phyloP scores from a whole-genome alignment of 2,888 invertebrate genomes.

The Sphaeridia pumilis region DNA sequence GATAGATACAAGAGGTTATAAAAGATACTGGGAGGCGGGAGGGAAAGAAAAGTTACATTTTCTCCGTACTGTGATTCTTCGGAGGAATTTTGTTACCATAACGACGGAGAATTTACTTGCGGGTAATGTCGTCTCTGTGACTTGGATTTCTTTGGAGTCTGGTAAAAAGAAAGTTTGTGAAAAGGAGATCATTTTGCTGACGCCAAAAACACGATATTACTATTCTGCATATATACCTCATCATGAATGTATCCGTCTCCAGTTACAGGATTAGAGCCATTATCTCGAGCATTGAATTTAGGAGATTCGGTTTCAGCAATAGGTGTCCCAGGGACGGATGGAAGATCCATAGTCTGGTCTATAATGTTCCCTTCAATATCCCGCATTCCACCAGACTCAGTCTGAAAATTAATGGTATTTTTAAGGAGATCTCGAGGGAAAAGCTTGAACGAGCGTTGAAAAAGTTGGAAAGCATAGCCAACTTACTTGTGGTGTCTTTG shows the following conservation, averaged over 20 bases:
- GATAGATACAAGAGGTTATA: not conserved
- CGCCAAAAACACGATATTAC: no score
- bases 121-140: not conserved
- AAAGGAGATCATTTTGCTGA: no score
- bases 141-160: not conserved
- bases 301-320: not conserved
- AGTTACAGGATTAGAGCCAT: conserved; percentile 14
- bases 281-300: conserved; percentile 13
- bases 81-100: not conserved
- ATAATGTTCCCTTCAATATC: no score
- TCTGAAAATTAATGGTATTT: not conserved
- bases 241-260: conserved; percentile 12
- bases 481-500: no score
- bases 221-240: conserved; percentile 6
- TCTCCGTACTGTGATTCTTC: not conserved
- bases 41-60: no score
- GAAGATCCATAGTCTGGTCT: no score
- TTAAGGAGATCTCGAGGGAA: not conserved
- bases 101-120: not conserved
- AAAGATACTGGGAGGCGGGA: no score
- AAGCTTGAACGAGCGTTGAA: no score
- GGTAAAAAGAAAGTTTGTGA: no score
- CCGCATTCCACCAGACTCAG: not conserved
- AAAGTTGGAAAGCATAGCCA: no score
- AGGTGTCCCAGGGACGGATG: no score